Base-by-base conservation (phyloP, 2,797 vertebrate species). In the Austrolebias charrua region DNA sequence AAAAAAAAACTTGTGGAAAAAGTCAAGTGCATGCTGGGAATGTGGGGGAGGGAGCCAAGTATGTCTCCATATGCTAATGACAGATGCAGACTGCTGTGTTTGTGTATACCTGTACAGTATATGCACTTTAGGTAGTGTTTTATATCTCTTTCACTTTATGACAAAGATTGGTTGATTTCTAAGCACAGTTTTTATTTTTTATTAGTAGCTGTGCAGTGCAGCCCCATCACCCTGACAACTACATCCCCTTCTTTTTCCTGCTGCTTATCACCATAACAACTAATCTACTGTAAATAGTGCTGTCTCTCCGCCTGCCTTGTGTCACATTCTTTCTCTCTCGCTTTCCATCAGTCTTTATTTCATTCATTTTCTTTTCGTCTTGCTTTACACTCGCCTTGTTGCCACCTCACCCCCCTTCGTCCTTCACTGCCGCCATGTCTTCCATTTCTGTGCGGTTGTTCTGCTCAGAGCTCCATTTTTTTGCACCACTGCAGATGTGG, bases 181-280 rank as follows among this genome's bases (percentile, higher is more conserved):
- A 77, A 80, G 76, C 80, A 68, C 60, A 73, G 83, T 83, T 88
- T 81, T 89, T 90, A 33, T 53, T 85, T 88, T 87, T 85, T 86
- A 80, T 88, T 88, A 88, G 88, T 79, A 76, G 81, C 86, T 75
- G 9, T 55, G 50, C 71, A 75, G 60, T 78, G 83, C 75, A 82
- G 79, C 81, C 82, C 66, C 81, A 87, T 91, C 90, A 81, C 89
- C 88, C 79, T 91, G 90, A 90, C 89, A 90, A 90, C 87, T 86
- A 80, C 82, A 85, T 86, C 79, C 71, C 70, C 84, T 78, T 69
- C 75, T 48, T 78, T 80, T 88, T 77, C 78, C 60, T 71, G 67
- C 79, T 82, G 77, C 87, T 88, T 88, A 89, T 89, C 88, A 86
- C 87, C 85, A 89, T 90, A 90, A 90, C 87, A 89, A 90, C 87